These are phyloP conservation scores for Ladona fulva DNA, from an alignment of 1,140 invertebrate genomes.

Conservation along the genomic window DNA sequence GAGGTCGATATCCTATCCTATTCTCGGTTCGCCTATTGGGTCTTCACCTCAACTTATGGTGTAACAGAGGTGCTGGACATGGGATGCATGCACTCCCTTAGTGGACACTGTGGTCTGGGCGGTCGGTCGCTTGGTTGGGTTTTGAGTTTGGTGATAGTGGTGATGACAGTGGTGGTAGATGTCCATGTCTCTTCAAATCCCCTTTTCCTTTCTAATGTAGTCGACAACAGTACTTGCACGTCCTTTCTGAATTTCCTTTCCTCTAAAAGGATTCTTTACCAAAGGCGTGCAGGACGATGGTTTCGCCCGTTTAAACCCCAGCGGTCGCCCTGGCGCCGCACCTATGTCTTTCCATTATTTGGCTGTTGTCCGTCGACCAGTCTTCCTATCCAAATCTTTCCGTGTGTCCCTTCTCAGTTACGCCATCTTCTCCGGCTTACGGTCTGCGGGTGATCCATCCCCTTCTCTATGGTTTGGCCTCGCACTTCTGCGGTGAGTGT, in stretches of 20 bases:
- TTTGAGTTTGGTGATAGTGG: not conserved
- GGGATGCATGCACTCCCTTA: not conserved
- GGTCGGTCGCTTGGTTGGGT: not conserved
- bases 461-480: not conserved
- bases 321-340: not conserved
- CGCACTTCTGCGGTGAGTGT: not conserved
- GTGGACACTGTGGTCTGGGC: not conserved
- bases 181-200: not conserved
- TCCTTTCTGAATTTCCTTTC: too few species aligned
- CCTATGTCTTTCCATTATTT: not conserved
- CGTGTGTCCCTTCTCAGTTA: constrained; percentile 3
- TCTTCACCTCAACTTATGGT: not conserved
- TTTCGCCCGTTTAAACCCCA: not conserved
- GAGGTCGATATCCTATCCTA: not conserved
- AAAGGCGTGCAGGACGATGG: too few species aligned
- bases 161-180: not conserved
- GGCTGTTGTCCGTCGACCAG: not conserved
- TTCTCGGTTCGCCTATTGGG: not conserved
- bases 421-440: not conserved
- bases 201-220: not conserved
- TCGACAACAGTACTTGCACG: too few species aligned
- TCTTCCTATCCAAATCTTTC: not conserved
- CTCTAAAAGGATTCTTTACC: too few species aligned
- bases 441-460: not conserved
- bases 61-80: not conserved